Conservation (phyloP, 2,797 vertebrate species). For the Catostomus latipinnis region DNA sequence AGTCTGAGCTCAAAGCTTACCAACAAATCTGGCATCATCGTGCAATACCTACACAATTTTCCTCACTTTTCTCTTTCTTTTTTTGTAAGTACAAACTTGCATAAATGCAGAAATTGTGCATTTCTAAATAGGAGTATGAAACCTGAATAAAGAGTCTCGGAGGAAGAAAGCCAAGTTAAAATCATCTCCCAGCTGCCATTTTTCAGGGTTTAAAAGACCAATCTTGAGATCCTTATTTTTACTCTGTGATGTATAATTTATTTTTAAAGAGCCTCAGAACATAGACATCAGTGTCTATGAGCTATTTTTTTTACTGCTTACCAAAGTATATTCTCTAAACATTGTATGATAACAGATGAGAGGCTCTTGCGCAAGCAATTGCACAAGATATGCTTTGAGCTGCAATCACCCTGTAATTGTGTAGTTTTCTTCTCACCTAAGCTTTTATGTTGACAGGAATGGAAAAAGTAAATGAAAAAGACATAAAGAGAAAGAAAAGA, state of each 20-base stretch:
- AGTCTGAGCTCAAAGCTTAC: conserved; percentile 52
- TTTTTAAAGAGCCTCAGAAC: conserved; percentile 5
- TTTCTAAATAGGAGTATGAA: conserved; percentile 38
- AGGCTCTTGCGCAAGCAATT: conserved; percentile 9
- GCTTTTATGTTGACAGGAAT: conserved; percentile 22
- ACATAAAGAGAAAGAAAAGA: background rate
- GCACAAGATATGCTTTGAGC: conserved; percentile 12
- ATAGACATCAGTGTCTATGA: background rate
- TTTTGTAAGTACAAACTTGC: conserved; percentile 2
- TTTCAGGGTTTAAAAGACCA: conserved; percentile 15
- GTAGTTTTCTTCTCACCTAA: background rate
- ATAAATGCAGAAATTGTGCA: conserved; percentile 16
- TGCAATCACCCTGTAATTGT: conserved; percentile 17
- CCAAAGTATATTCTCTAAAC: conserved; percentile 10
- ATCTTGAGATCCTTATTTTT: conserved; percentile 1
- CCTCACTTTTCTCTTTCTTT: too few species aligned
- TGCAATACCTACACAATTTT: background rate
- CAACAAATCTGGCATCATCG: conserved; percentile 53
- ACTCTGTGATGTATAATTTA: conserved; percentile 18
- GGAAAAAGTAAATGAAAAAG: conserved; percentile 15
- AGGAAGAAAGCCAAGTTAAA: conserved; percentile 2
- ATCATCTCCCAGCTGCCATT: conserved; percentile 9
- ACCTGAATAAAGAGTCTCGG: background rate
- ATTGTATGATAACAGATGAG: conserved; percentile 25
- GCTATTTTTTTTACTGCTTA: background rate